A percentile compares a stretch with the other conserved stretches of the same genome.
Conservation (phyloP, 23 tunicate genomes). For the Phallusia fumigata region DNA sequence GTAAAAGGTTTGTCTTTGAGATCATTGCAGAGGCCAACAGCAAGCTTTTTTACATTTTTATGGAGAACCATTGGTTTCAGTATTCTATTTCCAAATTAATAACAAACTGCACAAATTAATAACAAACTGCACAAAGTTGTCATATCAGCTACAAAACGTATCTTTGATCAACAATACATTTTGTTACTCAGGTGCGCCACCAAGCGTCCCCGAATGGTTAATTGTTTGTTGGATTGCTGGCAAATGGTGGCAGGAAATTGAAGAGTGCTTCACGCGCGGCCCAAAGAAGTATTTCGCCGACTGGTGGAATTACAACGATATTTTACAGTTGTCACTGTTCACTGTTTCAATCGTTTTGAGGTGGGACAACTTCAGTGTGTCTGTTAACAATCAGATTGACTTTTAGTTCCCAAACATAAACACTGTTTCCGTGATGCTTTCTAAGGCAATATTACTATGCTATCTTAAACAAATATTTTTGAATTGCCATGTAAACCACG, state of each 20-base stretch:
- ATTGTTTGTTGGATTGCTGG: constrained; percentile 46
- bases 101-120: no score
- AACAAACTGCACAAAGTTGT: no score
- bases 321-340: constrained; percentile 14
- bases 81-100: no score
- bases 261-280: constrained; percentile 44
- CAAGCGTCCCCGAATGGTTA: constrained; percentile 32
- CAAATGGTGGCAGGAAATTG: constrained; percentile 59
- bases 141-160: no score
- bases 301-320: constrained; percentile 47
- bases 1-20: neutral
- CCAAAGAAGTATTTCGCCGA: constrained; percentile 25
- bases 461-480: no score
- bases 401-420: neutral
- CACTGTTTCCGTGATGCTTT: no score
- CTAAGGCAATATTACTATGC: no score
- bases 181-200: constrained; percentile 19
- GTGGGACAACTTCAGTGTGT: constrained; percentile 16
- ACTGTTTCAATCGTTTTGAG: constrained; percentile 35
- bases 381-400: no score
- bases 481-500: no score
- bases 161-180: no score
- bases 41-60: no score
- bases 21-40: neutral
- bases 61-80: no score